Evolutionary conservation across 2,797 vertebrate genomes (phyloP).

Genomic region (Okamejei kenojei): DNA sequence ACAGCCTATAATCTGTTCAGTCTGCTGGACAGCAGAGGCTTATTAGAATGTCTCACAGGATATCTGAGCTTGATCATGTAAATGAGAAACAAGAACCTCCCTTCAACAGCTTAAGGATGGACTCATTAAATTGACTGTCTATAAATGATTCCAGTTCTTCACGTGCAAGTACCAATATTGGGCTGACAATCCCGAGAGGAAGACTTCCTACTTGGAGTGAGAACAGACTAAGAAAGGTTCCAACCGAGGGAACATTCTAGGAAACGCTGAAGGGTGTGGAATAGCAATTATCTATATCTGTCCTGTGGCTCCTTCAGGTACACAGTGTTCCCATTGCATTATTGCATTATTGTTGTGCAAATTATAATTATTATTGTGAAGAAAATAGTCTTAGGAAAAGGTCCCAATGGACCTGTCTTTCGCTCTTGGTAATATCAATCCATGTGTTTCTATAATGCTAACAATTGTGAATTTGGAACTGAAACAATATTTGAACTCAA

Average conservation of each 20-base stretch:
- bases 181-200: neutral
- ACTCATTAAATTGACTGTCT: neutral
- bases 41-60: neutral
- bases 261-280: neutral
- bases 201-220: neutral
- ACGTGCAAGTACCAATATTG: neutral
- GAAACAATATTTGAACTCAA: too few relatives aligned
- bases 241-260: neutral
- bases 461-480: neutral
- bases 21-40: neutral
- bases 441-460: neutral
- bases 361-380: conserved; percentile 3
- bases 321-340: neutral
- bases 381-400: neutral
- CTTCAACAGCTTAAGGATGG: neutral
- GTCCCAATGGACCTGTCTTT: neutral
- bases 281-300: neutral
- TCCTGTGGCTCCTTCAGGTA: neutral
- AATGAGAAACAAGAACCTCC: neutral
- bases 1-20: neutral
- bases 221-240: neutral
- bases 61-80: neutral
- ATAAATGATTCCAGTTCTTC: neutral
- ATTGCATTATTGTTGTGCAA: neutral
- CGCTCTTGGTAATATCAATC: neutral